Evolutionary conservation across 2,113 vertebrate species (phyloP).

Genomic region (Talpa occidentalis): DNA sequence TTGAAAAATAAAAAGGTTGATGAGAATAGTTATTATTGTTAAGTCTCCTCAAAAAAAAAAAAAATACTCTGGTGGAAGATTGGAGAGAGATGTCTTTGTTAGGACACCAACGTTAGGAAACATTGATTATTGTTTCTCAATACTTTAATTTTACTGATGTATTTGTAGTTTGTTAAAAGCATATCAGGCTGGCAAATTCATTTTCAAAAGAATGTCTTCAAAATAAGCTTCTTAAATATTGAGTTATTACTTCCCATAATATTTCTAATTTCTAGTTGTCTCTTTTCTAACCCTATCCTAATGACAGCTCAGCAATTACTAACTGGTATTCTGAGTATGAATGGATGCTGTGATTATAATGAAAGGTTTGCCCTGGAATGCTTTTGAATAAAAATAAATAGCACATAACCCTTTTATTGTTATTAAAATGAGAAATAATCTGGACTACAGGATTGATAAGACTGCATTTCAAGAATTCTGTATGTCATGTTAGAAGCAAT

Average conservation of each 20-base stretch:
- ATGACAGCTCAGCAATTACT: constrained; percentile 47
- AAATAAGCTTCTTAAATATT: constrained; percentile 47
- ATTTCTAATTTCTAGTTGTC: constrained; percentile 38
- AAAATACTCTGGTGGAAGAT: neutral
- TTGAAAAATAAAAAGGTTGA: neutral
- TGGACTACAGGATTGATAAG: constrained; percentile 16
- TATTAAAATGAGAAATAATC: constrained; percentile 49
- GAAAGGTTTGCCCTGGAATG: constrained; percentile 61
- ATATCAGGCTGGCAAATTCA: neutral
- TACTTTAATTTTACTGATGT: constrained; percentile 1
- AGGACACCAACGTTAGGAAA: neutral
- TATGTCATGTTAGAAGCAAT: neutral
- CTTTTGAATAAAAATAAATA: constrained; percentile 63
- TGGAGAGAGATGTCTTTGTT: neutral
- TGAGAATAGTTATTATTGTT: neutral
- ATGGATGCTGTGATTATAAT: constrained; percentile 51
- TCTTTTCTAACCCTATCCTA: constrained; percentile 36
- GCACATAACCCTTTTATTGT: constrained; percentile 13
- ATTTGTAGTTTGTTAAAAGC: constrained; percentile 16
- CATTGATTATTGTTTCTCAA: neutral
- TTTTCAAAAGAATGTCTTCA: constrained; percentile 35
- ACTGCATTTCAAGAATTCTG: constrained; percentile 37
- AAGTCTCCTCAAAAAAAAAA: neutral
- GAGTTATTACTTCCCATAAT: constrained; percentile 6
- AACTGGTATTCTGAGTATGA: constrained; percentile 54